These are phyloP conservation scores for Pantherophis guttatus DNA, from an alignment of 2,113 vertebrate genomes.

Conservation along the genomic window DNA sequence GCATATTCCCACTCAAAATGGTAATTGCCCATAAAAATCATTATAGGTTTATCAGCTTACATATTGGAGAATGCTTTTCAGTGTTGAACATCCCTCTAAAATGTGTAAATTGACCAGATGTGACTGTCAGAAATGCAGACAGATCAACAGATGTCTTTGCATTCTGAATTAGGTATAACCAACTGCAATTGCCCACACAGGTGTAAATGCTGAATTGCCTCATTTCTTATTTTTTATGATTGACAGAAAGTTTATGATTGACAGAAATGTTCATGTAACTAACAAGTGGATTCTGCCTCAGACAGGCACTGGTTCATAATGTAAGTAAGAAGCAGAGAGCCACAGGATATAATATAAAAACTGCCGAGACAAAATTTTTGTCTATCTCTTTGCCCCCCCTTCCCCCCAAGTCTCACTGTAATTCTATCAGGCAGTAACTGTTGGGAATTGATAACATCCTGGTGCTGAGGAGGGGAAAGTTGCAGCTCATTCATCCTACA, in stretches of 20 bases:
- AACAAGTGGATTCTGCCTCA: conserved; percentile 3
- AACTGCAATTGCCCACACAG: neutral
- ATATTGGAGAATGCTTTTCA: conserved; percentile 18
- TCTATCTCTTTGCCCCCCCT: neutral
- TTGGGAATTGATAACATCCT: neutral
- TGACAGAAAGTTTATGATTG: conserved; percentile 1
- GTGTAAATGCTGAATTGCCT: neutral
- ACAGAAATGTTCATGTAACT: neutral
- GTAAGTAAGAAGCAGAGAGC: conserved; percentile 7
- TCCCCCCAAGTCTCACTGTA: neutral
- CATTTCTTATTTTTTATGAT: neutral
- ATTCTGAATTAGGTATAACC: conserved; percentile 19
- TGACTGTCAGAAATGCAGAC: conserved; percentile 17
- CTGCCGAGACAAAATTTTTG: neutral
- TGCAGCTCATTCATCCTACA: neutral
- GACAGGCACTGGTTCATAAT: neutral
- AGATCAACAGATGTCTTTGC: conserved; percentile 30
- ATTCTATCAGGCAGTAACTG: neutral
- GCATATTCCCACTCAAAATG: conserved; percentile 18
- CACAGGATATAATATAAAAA: neutral
- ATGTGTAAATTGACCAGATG: conserved; percentile 29
- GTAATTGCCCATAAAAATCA: conserved; percentile 27
- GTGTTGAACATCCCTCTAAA: conserved; percentile 1
- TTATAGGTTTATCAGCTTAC: conserved; percentile 20
- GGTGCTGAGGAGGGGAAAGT: neutral